These are phyloP conservation scores for Leucopsar rothschildi DNA, from an alignment of 2,113 vertebrate species.

Conservation along the genomic window DNA sequence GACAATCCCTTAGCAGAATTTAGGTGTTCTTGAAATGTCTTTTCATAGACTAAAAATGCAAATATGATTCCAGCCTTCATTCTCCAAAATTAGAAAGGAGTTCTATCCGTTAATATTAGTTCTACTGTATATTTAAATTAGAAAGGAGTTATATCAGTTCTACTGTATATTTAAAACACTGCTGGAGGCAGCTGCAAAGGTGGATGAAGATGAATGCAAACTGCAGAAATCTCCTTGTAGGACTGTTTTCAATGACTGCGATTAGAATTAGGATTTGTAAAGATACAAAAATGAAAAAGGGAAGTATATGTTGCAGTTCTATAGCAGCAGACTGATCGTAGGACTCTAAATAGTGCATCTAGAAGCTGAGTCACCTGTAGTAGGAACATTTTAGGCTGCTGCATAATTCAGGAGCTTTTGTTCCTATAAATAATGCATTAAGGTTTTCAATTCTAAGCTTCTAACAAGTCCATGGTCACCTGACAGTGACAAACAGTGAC, in stretches of 20 bases:
- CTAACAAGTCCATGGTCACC: background rate
- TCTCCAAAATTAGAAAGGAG: background rate
- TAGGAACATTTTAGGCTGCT: background rate
- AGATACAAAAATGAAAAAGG: background rate
- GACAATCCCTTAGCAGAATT: background rate
- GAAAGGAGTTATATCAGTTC: background rate
- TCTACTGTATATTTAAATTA: background rate
- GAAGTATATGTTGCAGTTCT: background rate
- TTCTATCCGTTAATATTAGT: background rate
- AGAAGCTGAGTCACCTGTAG: conserved; percentile 26
- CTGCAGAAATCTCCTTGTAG: background rate
- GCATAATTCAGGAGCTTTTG: conserved; percentile 22
- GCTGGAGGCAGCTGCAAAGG: background rate
- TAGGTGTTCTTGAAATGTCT: background rate
- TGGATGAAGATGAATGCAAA: background rate
- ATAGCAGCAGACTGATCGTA: background rate
- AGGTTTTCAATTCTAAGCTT: background rate
- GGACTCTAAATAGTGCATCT: background rate
- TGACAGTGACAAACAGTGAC: background rate
- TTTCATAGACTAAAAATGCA: background rate
- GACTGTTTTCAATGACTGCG: background rate
- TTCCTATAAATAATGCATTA: background rate
- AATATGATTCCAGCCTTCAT: background rate
- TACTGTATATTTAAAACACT: background rate
- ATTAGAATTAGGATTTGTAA: background rate